Evolutionary conservation across 2,797 vertebrate genomes (phyloP), one percentile per base, ranked within the genome.

Genomic region (Bufotes viridis): DNA sequence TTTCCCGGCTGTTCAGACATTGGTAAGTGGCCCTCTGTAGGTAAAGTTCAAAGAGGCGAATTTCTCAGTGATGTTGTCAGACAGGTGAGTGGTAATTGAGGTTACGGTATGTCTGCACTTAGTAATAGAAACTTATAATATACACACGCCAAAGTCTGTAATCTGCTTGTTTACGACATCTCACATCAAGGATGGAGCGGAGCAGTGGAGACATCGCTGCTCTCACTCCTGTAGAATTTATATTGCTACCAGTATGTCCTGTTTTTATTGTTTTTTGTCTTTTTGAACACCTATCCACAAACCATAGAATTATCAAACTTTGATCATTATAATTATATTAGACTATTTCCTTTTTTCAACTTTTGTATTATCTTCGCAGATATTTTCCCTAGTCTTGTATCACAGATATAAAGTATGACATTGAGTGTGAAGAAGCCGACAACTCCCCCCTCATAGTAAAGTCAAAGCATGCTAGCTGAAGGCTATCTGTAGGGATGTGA

Each of bases 21-120:
- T 49, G n/a, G 72, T 83, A 82, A 65, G 14, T 49, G 26, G 17
- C n/a, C 70, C 42, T 13, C 4, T 81, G 61, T 72, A 82, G 69
- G 75, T 18, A 65, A 55, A 84, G 81, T 78, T 88, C 70, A 84
- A 88, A 84, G 87, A 60, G 55, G 14, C 14, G 55, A 78, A 80
- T 88, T 6, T 79, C 78, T 79, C 18, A 61, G 81, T 49, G 87
- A 79, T 84, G 87, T 51, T 72, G 82, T 84, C 87, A 88, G 82
- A 69, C 53, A 84, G 87, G 67, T 80, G 53, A 78, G 61, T n/a
- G 53, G 58, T 84, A 88, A 88, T 80, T 88, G 82, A 60, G 75
- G 76, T 34, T 57, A 76, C 58, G 51, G 42, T 84, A 42, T 79
- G 72, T 84, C 60, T 79, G 67, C 61, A 72, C 81, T 79, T 84